Conservation (phyloP, 2,113 vertebrate genomes). For the Chaenogobius annularis region DNA sequence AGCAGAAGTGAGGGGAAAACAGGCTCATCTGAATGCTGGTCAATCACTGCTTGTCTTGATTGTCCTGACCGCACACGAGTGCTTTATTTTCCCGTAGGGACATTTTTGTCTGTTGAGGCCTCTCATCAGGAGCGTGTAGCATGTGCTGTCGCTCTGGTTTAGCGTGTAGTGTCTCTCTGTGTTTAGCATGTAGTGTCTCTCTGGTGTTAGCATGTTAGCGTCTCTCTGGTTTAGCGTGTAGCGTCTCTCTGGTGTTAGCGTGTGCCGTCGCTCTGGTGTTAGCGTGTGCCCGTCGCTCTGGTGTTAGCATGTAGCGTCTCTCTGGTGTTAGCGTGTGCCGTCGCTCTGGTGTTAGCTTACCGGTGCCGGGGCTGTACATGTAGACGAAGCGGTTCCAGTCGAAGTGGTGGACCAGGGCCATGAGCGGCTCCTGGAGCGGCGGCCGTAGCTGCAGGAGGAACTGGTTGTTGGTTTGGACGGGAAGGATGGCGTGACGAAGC, state of each 20-base stretch:
- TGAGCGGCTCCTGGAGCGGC: constrained; percentile 90
- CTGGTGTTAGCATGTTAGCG: neutral
- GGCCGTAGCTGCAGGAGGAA: constrained; percentile 97
- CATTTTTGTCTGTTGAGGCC: too few relatives aligned
- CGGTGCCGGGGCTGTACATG: constrained; percentile 93
- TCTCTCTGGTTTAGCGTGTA: too few relatives aligned
- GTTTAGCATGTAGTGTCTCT: neutral
- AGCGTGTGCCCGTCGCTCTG: too few relatives aligned
- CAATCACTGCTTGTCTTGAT: too few relatives aligned
- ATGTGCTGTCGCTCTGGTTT: neutral
- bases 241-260: too few relatives aligned
- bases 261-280: too few relatives aligned
- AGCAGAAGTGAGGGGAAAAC: too few relatives aligned
- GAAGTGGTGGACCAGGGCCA: constrained; percentile 91
- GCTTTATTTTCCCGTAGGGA: too few relatives aligned
- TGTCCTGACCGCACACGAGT: too few relatives aligned
- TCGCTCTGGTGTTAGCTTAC: constrained; percentile 64
- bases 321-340: neutral
- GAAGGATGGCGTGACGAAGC: constrained; percentile 95
- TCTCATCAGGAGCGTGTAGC: too few relatives aligned
- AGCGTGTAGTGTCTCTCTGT: too few relatives aligned
- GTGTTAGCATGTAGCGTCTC: neutral
- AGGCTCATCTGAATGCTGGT: too few relatives aligned
- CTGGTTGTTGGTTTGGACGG: constrained; percentile 92
- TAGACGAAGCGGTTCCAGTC: constrained; percentile 94